phyloP scores from a whole-genome alignment of 2,113 vertebrate species.

The Chionodraco myersi region DNA sequence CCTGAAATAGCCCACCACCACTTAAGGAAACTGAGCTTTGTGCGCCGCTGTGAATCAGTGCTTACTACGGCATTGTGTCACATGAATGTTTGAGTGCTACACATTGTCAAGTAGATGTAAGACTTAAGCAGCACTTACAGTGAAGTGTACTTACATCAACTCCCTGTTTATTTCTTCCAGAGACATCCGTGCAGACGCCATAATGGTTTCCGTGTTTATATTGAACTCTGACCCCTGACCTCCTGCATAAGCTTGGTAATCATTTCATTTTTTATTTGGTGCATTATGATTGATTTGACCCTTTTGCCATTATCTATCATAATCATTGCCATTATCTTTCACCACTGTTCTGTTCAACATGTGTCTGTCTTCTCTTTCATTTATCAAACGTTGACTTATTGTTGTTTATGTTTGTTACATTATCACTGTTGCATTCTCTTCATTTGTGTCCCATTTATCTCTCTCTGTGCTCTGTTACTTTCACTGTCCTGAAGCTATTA shows the following conservation, averaged over 20 bases:
- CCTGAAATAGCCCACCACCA: slow-evolving; percentile 75
- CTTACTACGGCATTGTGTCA: slow-evolving; percentile 78
- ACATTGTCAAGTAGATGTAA: slow-evolving; percentile 77
- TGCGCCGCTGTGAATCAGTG: slow-evolving; percentile 68
- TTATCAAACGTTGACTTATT: slow-evolving; percentile 28
- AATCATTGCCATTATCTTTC: slow-evolving; percentile 44
- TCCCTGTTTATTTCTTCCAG: slow-evolving; percentile 99
- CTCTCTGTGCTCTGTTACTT: slow-evolving; percentile 44
- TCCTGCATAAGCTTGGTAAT: slow-evolving; percentile 99
- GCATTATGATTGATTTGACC: slow-evolving; percentile 85
- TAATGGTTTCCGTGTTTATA: slow-evolving; percentile 99
- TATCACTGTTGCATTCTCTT: slow-evolving; percentile 43
- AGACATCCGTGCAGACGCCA: slow-evolving; percentile 94
- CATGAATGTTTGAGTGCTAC: slow-evolving; percentile 82
- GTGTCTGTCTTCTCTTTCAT: slow-evolving; percentile 22
- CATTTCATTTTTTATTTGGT: slow-evolving; percentile 98
- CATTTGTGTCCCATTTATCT: slow-evolving; percentile 47
- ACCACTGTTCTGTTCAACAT: slow-evolving; percentile 29
- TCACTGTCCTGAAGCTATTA: slow-evolving; percentile 63
- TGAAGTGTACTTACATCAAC: slow-evolving; percentile 90
- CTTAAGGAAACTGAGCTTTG: slow-evolving; percentile 75
- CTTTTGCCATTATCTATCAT: slow-evolving; percentile 72
- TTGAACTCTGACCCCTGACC: slow-evolving; percentile 99
- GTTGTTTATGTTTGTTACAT: slow-evolving; percentile 50
- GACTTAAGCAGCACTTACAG: slow-evolving; percentile 77